phyloP scores from a whole-genome alignment of 2,797 vertebrate genomes.

The Diplodus sargus region DNA sequence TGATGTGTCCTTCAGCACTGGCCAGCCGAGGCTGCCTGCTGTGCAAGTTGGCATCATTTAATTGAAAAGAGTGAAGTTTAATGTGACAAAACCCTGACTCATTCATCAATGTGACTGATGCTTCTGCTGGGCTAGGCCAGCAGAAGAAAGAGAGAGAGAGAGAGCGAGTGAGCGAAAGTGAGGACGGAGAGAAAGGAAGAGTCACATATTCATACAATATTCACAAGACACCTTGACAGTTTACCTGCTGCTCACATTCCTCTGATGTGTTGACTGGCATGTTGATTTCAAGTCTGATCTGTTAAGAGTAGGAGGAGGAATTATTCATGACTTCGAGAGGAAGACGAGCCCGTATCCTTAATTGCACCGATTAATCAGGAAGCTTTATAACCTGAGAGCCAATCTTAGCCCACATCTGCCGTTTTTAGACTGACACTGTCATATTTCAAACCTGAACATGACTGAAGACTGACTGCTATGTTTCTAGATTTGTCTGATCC shows the following conservation, averaged over 20 bases:
- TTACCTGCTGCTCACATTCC: slow-evolving; percentile 15
- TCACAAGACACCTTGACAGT: slow-evolving; percentile 8
- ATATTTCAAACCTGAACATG: not conserved
- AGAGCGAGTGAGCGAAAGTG: not conserved
- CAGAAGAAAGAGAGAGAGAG: not conserved
- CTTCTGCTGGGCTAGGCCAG: slow-evolving; percentile 25
- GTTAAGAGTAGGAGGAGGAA: not conserved
- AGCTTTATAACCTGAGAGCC: not conserved
- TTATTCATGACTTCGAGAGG: not conserved
- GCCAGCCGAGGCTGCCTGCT: slow-evolving; percentile 41
- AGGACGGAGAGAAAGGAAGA: not conserved
- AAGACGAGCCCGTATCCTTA: not conserved
- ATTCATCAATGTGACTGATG: slow-evolving; percentile 63
- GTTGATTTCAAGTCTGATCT: slow-evolving; percentile 13
- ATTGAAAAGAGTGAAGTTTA: slow-evolving; percentile 65
- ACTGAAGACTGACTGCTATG: not conserved
- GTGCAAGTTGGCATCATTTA: slow-evolving; percentile 58
- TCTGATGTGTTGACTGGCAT: slow-evolving; percentile 3
- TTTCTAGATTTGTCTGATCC: not conserved
- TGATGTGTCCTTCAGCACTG: slow-evolving; percentile 64
- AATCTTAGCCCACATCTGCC: not conserved
- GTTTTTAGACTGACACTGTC: not conserved
- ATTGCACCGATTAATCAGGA: not conserved
- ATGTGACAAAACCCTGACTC: slow-evolving; percentile 73
- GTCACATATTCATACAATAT: slow-evolving; percentile 2